phyloP scores from a whole-genome alignment of 2,888 invertebrate genomes.

The Tyria jacobaeae region DNA sequence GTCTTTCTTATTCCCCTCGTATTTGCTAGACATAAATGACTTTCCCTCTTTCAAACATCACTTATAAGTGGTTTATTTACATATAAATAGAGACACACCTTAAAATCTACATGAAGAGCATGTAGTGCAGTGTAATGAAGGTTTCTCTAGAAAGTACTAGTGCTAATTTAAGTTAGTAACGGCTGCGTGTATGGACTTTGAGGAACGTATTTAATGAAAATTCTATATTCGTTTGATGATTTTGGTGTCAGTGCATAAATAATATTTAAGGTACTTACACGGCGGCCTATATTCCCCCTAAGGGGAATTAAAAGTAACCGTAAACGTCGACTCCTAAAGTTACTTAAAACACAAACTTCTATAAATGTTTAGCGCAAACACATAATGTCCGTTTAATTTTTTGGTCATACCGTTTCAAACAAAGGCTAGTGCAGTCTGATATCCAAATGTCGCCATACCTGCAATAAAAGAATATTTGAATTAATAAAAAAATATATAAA shows the following conservation, averaged over 20 bases:
- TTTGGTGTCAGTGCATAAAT: not conserved
- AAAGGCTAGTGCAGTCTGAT: not conserved
- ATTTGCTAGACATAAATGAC: conserved; percentile 60
- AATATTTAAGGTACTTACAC: not conserved
- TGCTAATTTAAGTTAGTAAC: conserved; percentile 15
- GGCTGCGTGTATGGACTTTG: conserved; percentile 5
- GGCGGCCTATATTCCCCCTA: not conserved
- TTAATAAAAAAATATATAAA: not conserved
- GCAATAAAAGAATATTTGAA: not conserved
- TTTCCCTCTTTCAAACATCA: conserved; percentile 51
- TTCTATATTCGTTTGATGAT: not conserved
- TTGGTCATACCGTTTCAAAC: not conserved
- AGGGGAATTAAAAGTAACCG: too few species aligned
- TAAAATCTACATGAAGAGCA: conserved; percentile 10
- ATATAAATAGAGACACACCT: conserved; percentile 22
- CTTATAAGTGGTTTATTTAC: conserved; percentile 38
- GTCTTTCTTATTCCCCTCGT: conserved; percentile 64
- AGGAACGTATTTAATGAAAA: conserved; percentile 3
- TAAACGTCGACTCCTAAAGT: too few species aligned
- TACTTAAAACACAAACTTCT: too few species aligned
- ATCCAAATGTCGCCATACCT: not conserved
- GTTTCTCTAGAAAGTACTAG: conserved; percentile 15
- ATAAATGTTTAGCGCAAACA: too few species aligned
- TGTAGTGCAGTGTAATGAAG: not conserved
- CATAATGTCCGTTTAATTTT: not conserved